A percentile compares a stretch with the other conserved stretches of the same genome.
Conservation (phyloP, 1,140 invertebrate genomes). For the Leptinotarsa lineolata region DNA sequence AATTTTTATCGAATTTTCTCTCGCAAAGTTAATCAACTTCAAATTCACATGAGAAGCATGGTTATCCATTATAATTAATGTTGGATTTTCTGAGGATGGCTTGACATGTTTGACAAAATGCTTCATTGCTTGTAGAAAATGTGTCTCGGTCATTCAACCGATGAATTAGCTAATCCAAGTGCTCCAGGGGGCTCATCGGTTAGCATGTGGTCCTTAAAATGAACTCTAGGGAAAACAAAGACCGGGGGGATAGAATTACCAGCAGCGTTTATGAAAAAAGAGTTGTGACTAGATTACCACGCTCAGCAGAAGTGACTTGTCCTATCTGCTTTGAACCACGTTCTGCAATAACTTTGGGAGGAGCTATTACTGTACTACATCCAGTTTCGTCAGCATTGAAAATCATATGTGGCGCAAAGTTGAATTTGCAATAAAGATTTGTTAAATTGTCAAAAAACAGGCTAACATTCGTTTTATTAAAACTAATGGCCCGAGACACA, state of each 20-base stretch:
- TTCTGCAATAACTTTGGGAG: slow-evolving; percentile 53
- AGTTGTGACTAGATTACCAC: slow-evolving; percentile 50
- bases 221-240: slow-evolving; percentile 52
- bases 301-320: slow-evolving; percentile 54
- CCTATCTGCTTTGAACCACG: slow-evolving; percentile 57
- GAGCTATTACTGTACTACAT: slow-evolving; percentile 55
- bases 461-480: slow-evolving; percentile 53
- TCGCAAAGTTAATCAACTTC: slow-evolving; percentile 27
- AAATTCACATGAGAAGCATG: slow-evolving; percentile 51
- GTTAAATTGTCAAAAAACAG: slow-evolving; percentile 54
- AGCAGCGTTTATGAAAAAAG: slow-evolving; percentile 46
- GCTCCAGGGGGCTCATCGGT: slow-evolving; percentile 44
- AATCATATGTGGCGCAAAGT: slow-evolving; percentile 49
- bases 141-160: slow-evolving; percentile 50
- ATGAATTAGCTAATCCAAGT: slow-evolving; percentile 51
- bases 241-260: slow-evolving; percentile 50
- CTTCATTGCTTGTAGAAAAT: slow-evolving; percentile 51
- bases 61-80: slow-evolving; percentile 54
- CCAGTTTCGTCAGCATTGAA: slow-evolving; percentile 58
- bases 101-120: slow-evolving; percentile 54
- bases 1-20: too few species aligned
- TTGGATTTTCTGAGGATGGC: slow-evolving; percentile 40
- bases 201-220: slow-evolving; percentile 55
- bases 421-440: slow-evolving; percentile 44
- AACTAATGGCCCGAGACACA: slow-evolving; percentile 27